phyloP scores from a whole-genome alignment of 2,888 invertebrate genomes.

The Marasmarcha lunaedactyla region DNA sequence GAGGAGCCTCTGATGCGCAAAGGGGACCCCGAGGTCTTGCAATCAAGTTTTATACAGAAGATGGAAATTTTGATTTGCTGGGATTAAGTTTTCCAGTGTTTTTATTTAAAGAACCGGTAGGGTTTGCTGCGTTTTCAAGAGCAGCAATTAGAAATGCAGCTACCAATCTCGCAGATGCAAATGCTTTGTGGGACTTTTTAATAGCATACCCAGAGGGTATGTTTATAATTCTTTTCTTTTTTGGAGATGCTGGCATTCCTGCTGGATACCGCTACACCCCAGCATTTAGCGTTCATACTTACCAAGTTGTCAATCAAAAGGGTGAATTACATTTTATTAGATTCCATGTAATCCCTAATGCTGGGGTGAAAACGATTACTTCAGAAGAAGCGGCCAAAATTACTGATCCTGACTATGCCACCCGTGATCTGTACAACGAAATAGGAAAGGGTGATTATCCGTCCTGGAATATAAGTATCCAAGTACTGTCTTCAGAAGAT shows the following conservation, averaged over 20 bases:
- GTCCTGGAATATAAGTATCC: constrained; percentile 47
- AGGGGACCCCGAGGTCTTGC: constrained; percentile 50
- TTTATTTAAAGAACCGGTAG: constrained; percentile 62
- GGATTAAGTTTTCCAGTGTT: constrained; percentile 70
- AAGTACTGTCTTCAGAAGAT: constrained; percentile 44
- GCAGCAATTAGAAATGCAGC: constrained; percentile 67
- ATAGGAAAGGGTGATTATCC: constrained; percentile 75
- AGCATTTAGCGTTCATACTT: constrained; percentile 90
- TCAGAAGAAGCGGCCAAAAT: constrained; percentile 73
- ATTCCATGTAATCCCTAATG: constrained; percentile 89
- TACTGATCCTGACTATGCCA: constrained; percentile 84
- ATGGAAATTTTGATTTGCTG: constrained; percentile 28
- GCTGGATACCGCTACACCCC: constrained; percentile 91
- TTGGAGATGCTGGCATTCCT: constrained; percentile 88
- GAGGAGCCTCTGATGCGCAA: constrained; percentile 70
- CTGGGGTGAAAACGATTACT: constrained; percentile 81
- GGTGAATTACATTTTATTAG: constrained; percentile 81
- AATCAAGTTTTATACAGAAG: constrained; percentile 29
- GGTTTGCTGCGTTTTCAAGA: constrained; percentile 65
- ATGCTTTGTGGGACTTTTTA: constrained; percentile 63
- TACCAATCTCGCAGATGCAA: constrained; percentile 39
- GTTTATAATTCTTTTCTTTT: constrained; percentile 80
- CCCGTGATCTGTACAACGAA: constrained; percentile 85
- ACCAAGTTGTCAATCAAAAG: constrained; percentile 81
- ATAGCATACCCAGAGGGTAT: constrained; percentile 72